phyloP scores from a whole-genome alignment of 2,888 invertebrate genomes.

The Macaria notata region DNA sequence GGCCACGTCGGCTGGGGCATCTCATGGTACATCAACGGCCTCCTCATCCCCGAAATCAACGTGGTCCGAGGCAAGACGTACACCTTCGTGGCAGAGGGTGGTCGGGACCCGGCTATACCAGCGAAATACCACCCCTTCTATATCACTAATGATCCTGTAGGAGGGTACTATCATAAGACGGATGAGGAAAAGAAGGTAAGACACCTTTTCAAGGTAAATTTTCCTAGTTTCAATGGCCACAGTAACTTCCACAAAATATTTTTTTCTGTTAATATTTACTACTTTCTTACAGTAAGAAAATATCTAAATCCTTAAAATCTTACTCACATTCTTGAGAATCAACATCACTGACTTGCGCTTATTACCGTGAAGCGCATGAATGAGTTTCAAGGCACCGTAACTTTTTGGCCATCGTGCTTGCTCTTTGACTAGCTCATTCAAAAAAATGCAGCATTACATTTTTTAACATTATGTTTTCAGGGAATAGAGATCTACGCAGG shows the following conservation, averaged over 20 bases:
- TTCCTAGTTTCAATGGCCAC: too few species aligned
- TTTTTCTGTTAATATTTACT: too few species aligned
- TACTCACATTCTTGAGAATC: too few species aligned
- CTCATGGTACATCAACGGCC: conserved; percentile 96
- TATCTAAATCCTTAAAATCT: too few species aligned
- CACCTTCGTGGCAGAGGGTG: conserved; percentile 94
- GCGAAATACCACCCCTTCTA: conserved; percentile 96
- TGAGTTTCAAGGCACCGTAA: too few species aligned
- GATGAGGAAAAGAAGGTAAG: conserved; percentile 90
- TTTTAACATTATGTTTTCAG: conserved; percentile 60
- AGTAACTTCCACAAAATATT: too few species aligned
- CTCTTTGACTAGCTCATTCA: too few species aligned
- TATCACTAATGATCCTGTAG: conserved; percentile 95
- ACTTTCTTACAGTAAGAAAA: too few species aligned
- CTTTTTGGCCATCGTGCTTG: too few species aligned
- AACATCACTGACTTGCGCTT: too few species aligned
- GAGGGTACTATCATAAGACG: conserved; percentile 93
- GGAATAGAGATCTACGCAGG: conserved; percentile 92
- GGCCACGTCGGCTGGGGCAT: conserved; percentile 97
- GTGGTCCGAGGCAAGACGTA: conserved; percentile 93
- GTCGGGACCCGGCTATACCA: conserved; percentile 88
- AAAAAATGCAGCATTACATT: too few species aligned
- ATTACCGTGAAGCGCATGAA: too few species aligned
- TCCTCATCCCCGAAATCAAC: conserved; percentile 94
- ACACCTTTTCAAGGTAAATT: neutral